These are phyloP conservation scores for Penelope pileata DNA, from an alignment of 2,113 vertebrate genomes.

Conservation along the genomic window DNA sequence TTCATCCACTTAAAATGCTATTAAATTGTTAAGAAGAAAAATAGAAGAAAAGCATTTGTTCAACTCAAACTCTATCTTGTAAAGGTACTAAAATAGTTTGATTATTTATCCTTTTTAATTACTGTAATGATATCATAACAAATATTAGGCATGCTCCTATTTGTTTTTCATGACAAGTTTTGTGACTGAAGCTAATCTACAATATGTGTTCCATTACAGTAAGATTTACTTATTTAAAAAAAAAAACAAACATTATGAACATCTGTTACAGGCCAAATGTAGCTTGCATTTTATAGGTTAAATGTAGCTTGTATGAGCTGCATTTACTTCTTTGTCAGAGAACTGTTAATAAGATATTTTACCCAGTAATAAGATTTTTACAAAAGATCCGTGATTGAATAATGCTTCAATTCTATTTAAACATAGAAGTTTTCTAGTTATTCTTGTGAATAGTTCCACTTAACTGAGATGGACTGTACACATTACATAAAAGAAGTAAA, in stretches of 20 bases:
- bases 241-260: background rate
- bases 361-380: fast-evolving
- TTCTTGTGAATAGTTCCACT: background rate
- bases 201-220: background rate
- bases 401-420: background rate
- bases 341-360: background rate
- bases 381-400: background rate
- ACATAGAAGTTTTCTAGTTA: background rate
- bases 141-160: background rate
- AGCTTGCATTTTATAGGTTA: too few relatives aligned
- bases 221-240: background rate
- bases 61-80: background rate
- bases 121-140: background rate
- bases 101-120: background rate
- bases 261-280: background rate
- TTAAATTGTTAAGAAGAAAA: background rate
- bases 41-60: background rate
- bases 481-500: background rate
- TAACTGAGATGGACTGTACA: background rate
- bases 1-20: background rate
- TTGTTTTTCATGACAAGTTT: background rate
- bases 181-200: background rate
- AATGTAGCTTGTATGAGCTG: background rate
- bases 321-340: background rate
- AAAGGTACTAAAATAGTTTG: background rate